Conservation (phyloP, 92 coral and sea anemone species). For the Siderastrea siderea region DNA sequence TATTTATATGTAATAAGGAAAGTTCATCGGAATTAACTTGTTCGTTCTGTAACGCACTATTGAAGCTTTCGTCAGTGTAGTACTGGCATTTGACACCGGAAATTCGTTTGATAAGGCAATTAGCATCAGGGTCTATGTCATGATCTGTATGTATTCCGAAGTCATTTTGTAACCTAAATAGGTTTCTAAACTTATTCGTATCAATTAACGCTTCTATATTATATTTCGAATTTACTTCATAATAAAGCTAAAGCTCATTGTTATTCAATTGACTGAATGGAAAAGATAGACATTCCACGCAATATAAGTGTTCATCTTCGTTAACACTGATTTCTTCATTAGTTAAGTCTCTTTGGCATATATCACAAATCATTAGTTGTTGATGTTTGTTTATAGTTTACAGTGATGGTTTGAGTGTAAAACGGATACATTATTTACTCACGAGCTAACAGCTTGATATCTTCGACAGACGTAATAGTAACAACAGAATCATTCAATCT, state of each 20-base stretch:
- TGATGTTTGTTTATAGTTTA: no score
- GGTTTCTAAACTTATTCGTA: background rate
- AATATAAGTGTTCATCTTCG: background rate
- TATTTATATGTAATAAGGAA: conserved; percentile 3
- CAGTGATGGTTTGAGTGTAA: background rate
- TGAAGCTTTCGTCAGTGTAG: background rate
- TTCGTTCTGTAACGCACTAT: background rate
- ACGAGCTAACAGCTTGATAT: background rate
- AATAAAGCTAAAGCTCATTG: background rate
- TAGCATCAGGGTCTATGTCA: background rate
- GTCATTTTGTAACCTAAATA: background rate
- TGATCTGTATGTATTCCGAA: background rate
- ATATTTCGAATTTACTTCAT: background rate
- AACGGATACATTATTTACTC: background rate
- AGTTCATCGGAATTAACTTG: background rate
- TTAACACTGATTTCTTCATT: background rate
- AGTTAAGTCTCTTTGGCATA: background rate
- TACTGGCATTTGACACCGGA: background rate
- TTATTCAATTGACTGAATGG: background rate
- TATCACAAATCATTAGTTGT: background rate
- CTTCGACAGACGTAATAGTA: background rate
- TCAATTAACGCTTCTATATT: background rate
- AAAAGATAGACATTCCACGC: background rate
- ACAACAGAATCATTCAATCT: background rate
- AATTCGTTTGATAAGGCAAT: background rate